phyloP scores from a whole-genome alignment of 1,140 invertebrate species.

The Sinonovacula constricta region DNA sequence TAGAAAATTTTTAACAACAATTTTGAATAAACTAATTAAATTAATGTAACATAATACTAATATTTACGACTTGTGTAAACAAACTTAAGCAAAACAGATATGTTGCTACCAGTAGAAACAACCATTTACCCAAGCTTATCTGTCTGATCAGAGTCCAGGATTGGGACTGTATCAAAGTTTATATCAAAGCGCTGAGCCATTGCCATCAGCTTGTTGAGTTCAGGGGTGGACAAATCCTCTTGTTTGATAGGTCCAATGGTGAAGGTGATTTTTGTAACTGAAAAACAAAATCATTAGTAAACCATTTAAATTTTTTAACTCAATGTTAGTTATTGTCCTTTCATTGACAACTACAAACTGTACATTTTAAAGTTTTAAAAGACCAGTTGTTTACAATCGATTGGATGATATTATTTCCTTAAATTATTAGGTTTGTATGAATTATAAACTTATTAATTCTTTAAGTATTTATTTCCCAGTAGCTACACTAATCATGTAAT shows the following conservation, averaged over 20 bases:
- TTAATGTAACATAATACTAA: no score
- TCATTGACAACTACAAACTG: neutral
- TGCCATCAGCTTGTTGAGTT: slow-evolving; percentile 43
- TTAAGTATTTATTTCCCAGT: neutral
- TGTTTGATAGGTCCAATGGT: slow-evolving; percentile 39
- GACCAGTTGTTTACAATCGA: neutral
- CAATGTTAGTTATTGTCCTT: neutral
- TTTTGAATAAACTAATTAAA: no score
- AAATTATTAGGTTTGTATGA: neutral
- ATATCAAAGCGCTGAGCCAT: slow-evolving; percentile 47
- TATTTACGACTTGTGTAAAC: no score
- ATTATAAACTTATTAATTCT: neutral
- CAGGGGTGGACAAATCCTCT: slow-evolving; percentile 47
- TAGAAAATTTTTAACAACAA: no score
- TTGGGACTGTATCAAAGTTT: slow-evolving; percentile 40
- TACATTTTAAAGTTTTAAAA: neutral
- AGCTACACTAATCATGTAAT: no score
- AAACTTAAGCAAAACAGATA: no score
- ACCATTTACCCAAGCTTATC: slow-evolving; percentile 41
- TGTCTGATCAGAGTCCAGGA: slow-evolving; percentile 36
- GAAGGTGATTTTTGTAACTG: slow-evolving; percentile 40
- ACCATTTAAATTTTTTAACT: slow-evolving; percentile 1
- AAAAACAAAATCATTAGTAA: slow-evolving; percentile 14
- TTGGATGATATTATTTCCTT: neutral
- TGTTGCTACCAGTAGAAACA: no score